These are phyloP conservation scores for Tipula unca DNA, from an alignment of 2,888 invertebrate genomes.

Conservation along the genomic window DNA sequence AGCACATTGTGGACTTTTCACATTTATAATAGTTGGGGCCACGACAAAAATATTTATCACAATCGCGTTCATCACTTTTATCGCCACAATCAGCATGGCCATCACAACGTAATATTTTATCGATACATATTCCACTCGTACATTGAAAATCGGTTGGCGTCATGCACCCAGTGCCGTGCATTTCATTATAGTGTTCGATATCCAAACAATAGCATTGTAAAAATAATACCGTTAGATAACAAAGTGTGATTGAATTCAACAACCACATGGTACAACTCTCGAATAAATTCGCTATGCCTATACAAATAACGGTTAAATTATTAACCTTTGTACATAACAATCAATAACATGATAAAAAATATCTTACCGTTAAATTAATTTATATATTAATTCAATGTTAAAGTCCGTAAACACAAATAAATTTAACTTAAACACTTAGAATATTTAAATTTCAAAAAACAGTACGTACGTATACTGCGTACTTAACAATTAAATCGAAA, in stretches of 20 bases:
- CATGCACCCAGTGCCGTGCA: not conserved
- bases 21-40: conserved; percentile 39
- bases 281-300: not conserved
- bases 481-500: not conserved
- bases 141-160: conserved; percentile 37
- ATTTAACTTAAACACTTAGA: no score
- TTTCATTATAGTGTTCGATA: not conserved
- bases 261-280: not conserved
- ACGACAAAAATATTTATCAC: conserved; percentile 29
- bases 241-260: not conserved
- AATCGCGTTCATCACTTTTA: not conserved
- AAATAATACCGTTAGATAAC: not conserved
- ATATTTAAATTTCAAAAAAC: no score
- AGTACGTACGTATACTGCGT: no score
- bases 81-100: conserved; percentile 27
- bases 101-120: conserved; percentile 48
- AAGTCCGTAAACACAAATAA: no score
- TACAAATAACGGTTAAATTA: not conserved
- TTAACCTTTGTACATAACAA: not conserved
- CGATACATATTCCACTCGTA: conserved; percentile 50
- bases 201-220: not conserved
- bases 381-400: no score
- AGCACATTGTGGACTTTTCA: conserved; percentile 50
- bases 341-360: no score
- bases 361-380: no score